Evolutionary conservation across 2,888 invertebrate species (phyloP), one percentile per base, ranked within the genome.

Genomic region (Willowsia nigromaculata): DNA sequence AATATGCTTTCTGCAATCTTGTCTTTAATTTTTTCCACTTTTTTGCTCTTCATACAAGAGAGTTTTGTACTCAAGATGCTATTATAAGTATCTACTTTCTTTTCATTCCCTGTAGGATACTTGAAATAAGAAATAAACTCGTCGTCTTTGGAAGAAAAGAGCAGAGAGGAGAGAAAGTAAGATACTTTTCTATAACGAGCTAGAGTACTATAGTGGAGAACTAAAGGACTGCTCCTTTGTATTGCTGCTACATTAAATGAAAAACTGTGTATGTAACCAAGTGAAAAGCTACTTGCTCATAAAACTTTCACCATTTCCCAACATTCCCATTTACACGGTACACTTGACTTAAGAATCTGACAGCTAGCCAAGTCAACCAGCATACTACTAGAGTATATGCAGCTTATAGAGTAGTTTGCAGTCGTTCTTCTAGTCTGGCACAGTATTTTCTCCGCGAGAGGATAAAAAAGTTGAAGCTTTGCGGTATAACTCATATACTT

Each of bases 241-340:
- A 18, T 30, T 37, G 62, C 40, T 62, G 65, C 68, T 40, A 68
- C 43, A 68, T 37, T 68, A 83, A 83, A 83, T 68, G 68, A 83
- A 83, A 83, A 83, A 83, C 37, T 62, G 76, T n/a, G 71, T 47
- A 30, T 33, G 22, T 56, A 47, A 76, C 85, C 74, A 43, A 62
- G 71, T 88, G 76, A 84, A 84, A 84, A 56, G 82, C 83, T 76
- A 59, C 89, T 89, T 88, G 65, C 89, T 89, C 89, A 85, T 89
- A 89, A 89, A 89, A 89, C 89, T 89, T 89, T 85, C 88, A 89
- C 89, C 89, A 89, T 89, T 89, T 85, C 89, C 89, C 89, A 89
- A 78, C 89, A 89, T 85, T 85, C 84, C 89, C 89, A 89, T 89
- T 89, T 89, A 89, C 89, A 89, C 89, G 89, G 56, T 89, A 89